Evolutionary conservation across 2,113 vertebrate species (phyloP), one percentile per base, ranked within the genome.

Genomic region (Reinhardtius hippoglossoides): DNA sequence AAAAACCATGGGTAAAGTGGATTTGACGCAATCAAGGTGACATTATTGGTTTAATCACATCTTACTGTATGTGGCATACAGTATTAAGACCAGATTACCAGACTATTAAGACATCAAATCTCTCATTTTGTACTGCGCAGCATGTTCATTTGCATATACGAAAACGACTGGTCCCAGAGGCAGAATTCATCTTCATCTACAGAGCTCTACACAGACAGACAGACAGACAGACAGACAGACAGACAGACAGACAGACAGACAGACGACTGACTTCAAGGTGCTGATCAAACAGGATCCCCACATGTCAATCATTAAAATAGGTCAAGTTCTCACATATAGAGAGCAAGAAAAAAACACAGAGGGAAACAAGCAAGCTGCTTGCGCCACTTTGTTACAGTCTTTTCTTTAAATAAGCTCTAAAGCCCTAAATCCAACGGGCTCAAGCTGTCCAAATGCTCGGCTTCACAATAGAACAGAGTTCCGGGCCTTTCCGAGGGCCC

Each of bases 391-490:
- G 83, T 83, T 88, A 76, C 82, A 88, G 73, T 88, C 87, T 86
- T 90, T 90, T 81, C 81, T 81, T 88, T 82, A 80, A 90, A 90
- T 89, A 91, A 89, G 86, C 90, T 84, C 78, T 88, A 92, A 92
- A 93, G 89, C 91, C 76, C 71, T 93, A 93, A 93, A 93, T 91
- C 91, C 88, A 73, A 65, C 65, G 6, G 66, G 89, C 88, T 92
- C 87, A 91, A 81, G 81, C 81, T 83, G 81, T 90, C 89, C 86
- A 88, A 91, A 89, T 27, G 57, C 70, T 91, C 82, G 44, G 80
- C 83, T 82, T 80, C 76, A 89, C 89, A 91, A 88, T 81, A 58
- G 77, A 79, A 20, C 76, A 69, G 83, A 89, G 87, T 91, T 94
- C 91, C 85, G 88, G 91, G 83, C 61, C 78, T 90, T 92, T 94